These are phyloP conservation scores for Catharus ustulatus DNA, from an alignment of 2,797 vertebrate species.

Conservation along the genomic window DNA sequence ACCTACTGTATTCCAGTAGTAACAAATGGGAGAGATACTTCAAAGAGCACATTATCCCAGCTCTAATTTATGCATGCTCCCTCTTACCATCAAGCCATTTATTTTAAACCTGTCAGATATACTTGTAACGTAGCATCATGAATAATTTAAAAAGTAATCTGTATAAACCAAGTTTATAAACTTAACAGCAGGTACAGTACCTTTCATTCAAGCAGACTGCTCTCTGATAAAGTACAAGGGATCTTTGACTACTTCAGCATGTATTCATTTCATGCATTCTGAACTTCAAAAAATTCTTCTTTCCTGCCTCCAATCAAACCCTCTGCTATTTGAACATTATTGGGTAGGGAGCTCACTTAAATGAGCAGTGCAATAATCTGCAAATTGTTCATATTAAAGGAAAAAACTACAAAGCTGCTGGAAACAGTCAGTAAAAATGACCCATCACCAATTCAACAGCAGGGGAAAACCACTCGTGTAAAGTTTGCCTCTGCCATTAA, in stretches of 20 bases:
- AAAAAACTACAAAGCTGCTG: neutral
- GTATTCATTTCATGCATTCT: conserved; percentile 13
- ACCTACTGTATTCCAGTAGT: conserved; percentile 44
- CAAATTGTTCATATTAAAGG: neutral
- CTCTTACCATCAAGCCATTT: conserved; percentile 61
- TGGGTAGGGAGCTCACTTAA: neutral
- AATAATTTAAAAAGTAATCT: conserved; percentile 65
- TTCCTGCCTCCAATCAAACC: conserved; percentile 5
- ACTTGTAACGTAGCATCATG: conserved; percentile 59
- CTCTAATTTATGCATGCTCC: conserved; percentile 65
- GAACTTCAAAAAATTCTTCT: conserved; percentile 10
- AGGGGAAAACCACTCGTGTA: neutral
- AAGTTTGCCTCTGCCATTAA: neutral
- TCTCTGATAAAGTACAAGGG: conserved; percentile 39
- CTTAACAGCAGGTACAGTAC: conserved; percentile 59
- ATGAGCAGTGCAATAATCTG: neutral
- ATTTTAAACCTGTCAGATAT: conserved; percentile 62
- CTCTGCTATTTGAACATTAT: neutral
- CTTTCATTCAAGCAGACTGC: conserved; percentile 52
- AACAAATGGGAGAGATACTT: conserved; percentile 59
- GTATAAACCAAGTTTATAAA: conserved; percentile 63
- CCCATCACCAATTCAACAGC: neutral
- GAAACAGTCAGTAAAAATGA: neutral
- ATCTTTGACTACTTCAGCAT: conserved; percentile 22
- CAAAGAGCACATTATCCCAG: conserved; percentile 58